phyloP scores from a whole-genome alignment of 1,140 invertebrate genomes.

The Drosophila orosa region DNA sequence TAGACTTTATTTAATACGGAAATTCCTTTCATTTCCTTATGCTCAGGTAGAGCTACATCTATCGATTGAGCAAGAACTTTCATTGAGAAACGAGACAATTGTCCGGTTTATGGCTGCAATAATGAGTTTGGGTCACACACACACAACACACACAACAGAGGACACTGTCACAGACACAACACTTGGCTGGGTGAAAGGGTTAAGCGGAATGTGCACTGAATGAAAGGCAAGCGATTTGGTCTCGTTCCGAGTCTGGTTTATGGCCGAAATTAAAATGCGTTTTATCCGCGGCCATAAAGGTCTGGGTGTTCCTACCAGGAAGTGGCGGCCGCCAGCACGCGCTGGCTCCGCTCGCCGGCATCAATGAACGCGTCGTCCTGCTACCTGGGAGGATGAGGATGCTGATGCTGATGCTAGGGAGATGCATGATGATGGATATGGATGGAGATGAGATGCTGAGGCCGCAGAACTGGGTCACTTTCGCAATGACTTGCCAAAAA shows the following conservation, averaged over 20 bases:
- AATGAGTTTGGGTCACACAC: slow-evolving; percentile 58
- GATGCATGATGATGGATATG: slow-evolving; percentile 15
- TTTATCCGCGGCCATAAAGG: slow-evolving; percentile 75
- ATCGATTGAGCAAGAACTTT: slow-evolving; percentile 55
- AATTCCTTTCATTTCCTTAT: slow-evolving; percentile 44
- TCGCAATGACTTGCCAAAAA: slow-evolving; percentile 81
- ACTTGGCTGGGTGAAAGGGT: slow-evolving; percentile 69
- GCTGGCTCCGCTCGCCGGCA: slow-evolving; percentile 33
- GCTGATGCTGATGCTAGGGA: slow-evolving; percentile 1
- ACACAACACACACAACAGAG: slow-evolving; percentile 6
- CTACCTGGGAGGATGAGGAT: slow-evolving; percentile 26
- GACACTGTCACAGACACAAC: slow-evolving; percentile 15
- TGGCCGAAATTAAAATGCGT: slow-evolving; percentile 75
- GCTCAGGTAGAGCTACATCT: slow-evolving; percentile 52
- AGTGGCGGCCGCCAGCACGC: slow-evolving; percentile 64
- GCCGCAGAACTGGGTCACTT: slow-evolving; percentile 75
- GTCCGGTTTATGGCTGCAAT: slow-evolving; percentile 60
- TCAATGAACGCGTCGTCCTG: slow-evolving; percentile 62
- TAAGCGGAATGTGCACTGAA: slow-evolving; percentile 64
- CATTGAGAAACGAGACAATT: slow-evolving; percentile 65
- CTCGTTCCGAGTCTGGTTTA: slow-evolving; percentile 57
- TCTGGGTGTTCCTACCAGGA: slow-evolving; percentile 47
- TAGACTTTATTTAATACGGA: slow-evolving; percentile 19
- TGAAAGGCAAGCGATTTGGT: slow-evolving; percentile 57
- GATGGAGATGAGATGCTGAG: neutral